phyloP scores from a whole-genome alignment of 2,888 invertebrate genomes.

The Eueremaeus valkanovi region DNA sequence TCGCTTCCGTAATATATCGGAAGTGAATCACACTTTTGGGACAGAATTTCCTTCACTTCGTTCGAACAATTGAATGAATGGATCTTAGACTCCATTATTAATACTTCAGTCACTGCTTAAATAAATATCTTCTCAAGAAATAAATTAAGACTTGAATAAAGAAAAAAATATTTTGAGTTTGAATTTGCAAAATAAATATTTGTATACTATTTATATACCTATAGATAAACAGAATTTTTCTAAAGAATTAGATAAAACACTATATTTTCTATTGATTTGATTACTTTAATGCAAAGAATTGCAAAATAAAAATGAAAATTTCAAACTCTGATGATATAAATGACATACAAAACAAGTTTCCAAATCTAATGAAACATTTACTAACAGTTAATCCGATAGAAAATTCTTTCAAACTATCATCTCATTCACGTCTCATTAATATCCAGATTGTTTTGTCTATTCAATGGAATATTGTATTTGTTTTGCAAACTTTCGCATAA shows the following conservation, averaged over 20 bases:
- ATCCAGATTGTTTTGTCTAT: too few relatives aligned
- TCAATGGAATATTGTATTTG: too few relatives aligned
- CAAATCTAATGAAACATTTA: neutral
- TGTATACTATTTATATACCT: neutral
- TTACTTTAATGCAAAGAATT: neutral
- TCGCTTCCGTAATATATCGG: neutral
- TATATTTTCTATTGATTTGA: too few relatives aligned
- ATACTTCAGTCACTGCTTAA: too few relatives aligned
- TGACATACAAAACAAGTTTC: neutral
- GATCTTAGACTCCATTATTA: slow-evolving; percentile 5
- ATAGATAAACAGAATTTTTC: neutral
- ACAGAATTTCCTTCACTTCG: slow-evolving; percentile 9
- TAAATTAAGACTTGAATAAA: neutral
- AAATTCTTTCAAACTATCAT: too few relatives aligned
- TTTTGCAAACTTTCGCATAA: too few relatives aligned
- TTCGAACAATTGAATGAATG: slow-evolving; percentile 13
- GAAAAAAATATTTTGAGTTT: neutral
- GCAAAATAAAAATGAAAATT: neutral
- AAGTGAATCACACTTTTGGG: neutral
- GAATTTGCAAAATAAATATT: neutral
- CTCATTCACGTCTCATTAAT: too few relatives aligned
- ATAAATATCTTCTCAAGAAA: too few relatives aligned
- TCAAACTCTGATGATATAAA: neutral
- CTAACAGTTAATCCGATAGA: neutral
- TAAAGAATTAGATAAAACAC: neutral